Base-by-base conservation (phyloP, 2,888 invertebrate genomes). In the Patella pellucida region DNA sequence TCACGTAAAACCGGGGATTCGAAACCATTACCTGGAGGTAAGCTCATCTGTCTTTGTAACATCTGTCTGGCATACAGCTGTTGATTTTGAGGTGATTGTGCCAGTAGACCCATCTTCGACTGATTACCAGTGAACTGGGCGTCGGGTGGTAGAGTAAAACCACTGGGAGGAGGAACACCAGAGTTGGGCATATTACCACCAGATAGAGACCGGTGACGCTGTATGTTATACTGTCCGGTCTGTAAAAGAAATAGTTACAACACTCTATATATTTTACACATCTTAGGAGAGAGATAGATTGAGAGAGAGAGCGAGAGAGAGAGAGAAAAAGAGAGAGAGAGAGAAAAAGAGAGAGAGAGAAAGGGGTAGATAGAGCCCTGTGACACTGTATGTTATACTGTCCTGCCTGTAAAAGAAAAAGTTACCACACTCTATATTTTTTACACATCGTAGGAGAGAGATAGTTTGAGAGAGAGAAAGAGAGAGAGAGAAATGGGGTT, bases 11-110 rank as follows among this genome's bases (percentile, higher is more conserved):
- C n/a, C n/a, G n/a, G n/a, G n/a, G n/a, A n/a, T n/a, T n/a, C n/a
- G n/a, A n/a, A n/a, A n/a, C n/a, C n/a, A n/a, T n/a, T n/a, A n/a
- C n/a, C 84, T 77, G 84, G 80, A 41, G 81, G 83, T 78, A 85
- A 75, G 73, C 85, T 87, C 72, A 86, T 81, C 72, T 86, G 86
- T 51, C 88, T 72, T 77, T 83, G 88, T 82, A 86, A 79, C 81
- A 80, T 82, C 73, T 83, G 83, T 73, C 85, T 83, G 67, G 80
- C 78, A 71, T 82, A 84, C 85, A 94, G 90, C 86, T 94, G 92
- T 90, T 93, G 92, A 86, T 92, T 92, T 84, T 85, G 91, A 86
- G 62, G 19, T 19, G 62, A 62, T 11, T 19, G 62, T 62, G 62
- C 11, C 62, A 62, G 19, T 14, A 62, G 11, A 41, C 41, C 41